Conservation (phyloP, 2,797 vertebrate species). For the Periophthalmus magnuspinnatus region DNA sequence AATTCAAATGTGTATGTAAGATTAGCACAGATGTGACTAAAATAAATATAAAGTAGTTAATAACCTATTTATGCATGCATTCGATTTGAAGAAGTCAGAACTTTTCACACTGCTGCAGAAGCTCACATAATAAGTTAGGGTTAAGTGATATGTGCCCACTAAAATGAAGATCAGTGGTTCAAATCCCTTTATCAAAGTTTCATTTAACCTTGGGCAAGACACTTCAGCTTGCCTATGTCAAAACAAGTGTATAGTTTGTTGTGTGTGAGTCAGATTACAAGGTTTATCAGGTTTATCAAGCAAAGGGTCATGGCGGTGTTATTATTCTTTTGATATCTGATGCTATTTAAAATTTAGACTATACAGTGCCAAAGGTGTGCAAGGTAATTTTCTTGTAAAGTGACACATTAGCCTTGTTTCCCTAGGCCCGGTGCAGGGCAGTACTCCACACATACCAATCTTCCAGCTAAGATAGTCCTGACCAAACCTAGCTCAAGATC, state of each 20-base stretch:
- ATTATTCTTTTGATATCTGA: too few species aligned
- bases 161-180: neutral
- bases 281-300: too few species aligned
- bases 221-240: too few species aligned
- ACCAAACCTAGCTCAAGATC: too few species aligned
- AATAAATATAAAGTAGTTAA: constrained; percentile 5
- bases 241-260: too few species aligned
- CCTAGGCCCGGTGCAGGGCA: too few species aligned
- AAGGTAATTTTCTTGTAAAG: neutral
- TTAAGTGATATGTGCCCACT: neutral
- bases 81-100: neutral
- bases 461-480: too few species aligned
- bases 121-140: neutral
- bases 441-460: too few species aligned
- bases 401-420: neutral
- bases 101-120: neutral
- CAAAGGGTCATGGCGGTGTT: too few species aligned
- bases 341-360: too few species aligned
- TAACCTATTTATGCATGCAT: neutral
- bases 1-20: constrained; percentile 15
- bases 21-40: constrained; percentile 12
- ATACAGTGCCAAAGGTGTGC: neutral
- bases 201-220: neutral
- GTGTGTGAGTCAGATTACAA: too few species aligned
- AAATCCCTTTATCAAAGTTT: neutral